Percentiles rank a stretch among this genome's conserved stretches.
Conservation (phyloP, 2,888 invertebrate genomes). For the Diarsia rubi region DNA sequence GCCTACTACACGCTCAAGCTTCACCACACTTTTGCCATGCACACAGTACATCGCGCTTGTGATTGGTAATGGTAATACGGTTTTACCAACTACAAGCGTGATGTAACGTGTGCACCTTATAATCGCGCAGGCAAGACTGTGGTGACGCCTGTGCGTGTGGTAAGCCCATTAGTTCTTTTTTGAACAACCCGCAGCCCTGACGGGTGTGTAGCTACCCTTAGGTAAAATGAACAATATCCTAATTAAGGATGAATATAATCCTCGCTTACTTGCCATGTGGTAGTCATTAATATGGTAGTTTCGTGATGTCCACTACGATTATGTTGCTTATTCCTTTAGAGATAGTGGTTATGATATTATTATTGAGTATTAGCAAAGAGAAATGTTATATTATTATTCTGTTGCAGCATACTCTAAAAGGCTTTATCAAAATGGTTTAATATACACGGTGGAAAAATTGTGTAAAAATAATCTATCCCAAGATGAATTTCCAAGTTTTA, state of each 20-base stretch:
- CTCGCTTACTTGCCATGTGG: constrained; percentile 17
- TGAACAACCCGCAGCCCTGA: too few relatives aligned
- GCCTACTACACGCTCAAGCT: too few relatives aligned
- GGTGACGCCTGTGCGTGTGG: too few relatives aligned
- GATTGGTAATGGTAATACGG: too few relatives aligned
- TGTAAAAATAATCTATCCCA: too few relatives aligned
- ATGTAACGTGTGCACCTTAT: too few relatives aligned
- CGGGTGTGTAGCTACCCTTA: not conserved
- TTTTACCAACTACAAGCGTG: too few relatives aligned
- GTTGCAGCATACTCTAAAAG: not conserved
- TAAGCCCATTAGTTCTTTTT: too few relatives aligned
- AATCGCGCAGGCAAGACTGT: too few relatives aligned
- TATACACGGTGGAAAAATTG: not conserved
- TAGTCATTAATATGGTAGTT: constrained; percentile 7
- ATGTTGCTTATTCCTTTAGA: not conserved
- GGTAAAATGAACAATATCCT: constrained; percentile 11
- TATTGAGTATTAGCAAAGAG: not conserved
- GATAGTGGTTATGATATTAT: not conserved
- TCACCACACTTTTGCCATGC: too few relatives aligned
- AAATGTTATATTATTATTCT: not conserved
- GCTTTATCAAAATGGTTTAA: not conserved
- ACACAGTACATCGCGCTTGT: too few relatives aligned
- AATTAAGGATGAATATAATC: constrained; percentile 31
- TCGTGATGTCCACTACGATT: not conserved
- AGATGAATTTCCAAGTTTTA: too few relatives aligned